Evolutionary conservation across 1,140 invertebrate genomes (phyloP), one percentile per base, ranked within the genome.

Genomic region (Armadillidium nasatum): DNA sequence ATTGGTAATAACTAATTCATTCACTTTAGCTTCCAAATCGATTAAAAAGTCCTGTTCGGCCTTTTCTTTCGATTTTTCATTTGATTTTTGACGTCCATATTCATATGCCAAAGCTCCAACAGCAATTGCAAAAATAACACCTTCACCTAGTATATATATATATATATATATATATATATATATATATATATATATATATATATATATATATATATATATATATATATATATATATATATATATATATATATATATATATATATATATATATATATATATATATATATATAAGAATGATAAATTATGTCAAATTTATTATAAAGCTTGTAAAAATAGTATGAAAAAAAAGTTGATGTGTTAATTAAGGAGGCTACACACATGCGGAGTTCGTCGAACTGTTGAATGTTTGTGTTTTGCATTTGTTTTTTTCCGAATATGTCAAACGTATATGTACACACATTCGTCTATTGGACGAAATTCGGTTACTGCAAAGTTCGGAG

Each of bases 151-250:
- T 60, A 60, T 7, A 60, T 7, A 60, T 7, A 60, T 7, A 60
- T 60, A 60, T 60, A 60, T 19, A 60, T 60, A 60, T 60, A 60
- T 60, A 60, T 60, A 60, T 60, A 60, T 60, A 60, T 60, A 60
- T 60, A 60, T 60, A 60, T 60, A 60, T 19, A 60, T 60, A 60
- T 60, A 60, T 60, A 60, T 60, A 60, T 60, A 60, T 60, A 60
- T 60, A 60, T 60, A 60, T 60, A 60, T 60, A 60, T 60, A 50
- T 60, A 60, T 19, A 60, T 19, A 60, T 60, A 60, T 50, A 60
- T 60, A 60, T 19, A 60, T 60, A 60, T 60, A 60, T 60, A 60
- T 50, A 60, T 60, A 2, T 19, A 60, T 60, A 60, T 60, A 60
- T 50, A 60, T 60, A 60, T 60, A 60, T 19, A 60, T 60, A 60